Conservation (phyloP, 2,113 vertebrate species). For the Pterophyllum scalare region DNA sequence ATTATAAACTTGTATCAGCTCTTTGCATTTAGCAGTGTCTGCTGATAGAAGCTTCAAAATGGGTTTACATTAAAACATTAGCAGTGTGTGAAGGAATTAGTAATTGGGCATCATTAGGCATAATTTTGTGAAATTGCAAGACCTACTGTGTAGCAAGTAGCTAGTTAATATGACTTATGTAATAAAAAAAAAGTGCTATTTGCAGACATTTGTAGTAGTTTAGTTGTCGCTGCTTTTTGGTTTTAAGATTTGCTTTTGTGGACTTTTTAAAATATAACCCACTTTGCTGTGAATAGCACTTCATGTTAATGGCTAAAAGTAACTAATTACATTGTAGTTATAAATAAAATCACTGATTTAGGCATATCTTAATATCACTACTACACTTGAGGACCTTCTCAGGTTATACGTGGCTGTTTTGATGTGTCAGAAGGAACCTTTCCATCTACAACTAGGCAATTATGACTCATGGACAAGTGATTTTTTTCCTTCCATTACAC, state of each 20-base stretch:
- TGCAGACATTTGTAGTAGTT: background rate
- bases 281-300: background rate
- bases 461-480: background rate
- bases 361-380: background rate
- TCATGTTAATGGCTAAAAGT: background rate
- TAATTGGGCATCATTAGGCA: background rate
- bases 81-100: background rate
- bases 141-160: background rate
- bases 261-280: background rate
- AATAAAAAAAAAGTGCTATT: background rate
- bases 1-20: background rate
- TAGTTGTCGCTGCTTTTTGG: background rate
- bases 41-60: background rate
- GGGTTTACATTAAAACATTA: background rate
- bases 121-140: background rate
- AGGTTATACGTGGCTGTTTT: background rate
- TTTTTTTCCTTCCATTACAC: constrained; percentile 11
- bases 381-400: background rate
- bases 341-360: background rate
- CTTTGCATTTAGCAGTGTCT: background rate
- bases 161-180: background rate
- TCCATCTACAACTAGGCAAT: background rate
- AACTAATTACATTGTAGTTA: background rate
- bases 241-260: background rate
- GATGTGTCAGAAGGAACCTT: background rate